Evolutionary conservation across 2,113 vertebrate genomes (phyloP).

Genomic region (Cathartes aura): DNA sequence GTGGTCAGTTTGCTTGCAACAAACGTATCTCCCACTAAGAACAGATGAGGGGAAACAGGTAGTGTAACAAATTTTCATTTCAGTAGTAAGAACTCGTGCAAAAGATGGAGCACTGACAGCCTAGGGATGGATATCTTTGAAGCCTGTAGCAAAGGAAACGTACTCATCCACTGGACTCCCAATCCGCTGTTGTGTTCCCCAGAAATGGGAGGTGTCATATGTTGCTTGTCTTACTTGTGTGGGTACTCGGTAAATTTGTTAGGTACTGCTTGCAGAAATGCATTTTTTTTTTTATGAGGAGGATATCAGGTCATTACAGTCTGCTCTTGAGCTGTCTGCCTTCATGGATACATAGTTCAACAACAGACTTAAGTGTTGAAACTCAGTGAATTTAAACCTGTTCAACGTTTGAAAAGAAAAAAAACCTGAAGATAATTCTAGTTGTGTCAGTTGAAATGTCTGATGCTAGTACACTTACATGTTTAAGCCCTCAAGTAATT

Average conservation of each 20-base stretch:
- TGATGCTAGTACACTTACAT: background rate
- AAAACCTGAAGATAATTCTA: background rate
- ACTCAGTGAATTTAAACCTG: background rate
- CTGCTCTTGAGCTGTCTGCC: background rate
- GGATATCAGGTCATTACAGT: background rate
- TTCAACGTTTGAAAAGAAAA: background rate
- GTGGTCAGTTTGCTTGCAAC: rapidly evolving
- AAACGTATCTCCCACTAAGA: background rate
- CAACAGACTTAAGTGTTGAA: background rate
- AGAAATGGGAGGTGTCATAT: background rate
- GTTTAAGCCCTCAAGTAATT: background rate
- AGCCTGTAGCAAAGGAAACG: background rate
- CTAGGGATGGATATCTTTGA: background rate
- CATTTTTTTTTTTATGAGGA: background rate
- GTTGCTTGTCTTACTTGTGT: background rate
- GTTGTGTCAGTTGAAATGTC: background rate
- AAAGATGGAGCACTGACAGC: background rate
- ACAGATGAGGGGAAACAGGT: background rate
- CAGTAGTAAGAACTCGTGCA: background rate
- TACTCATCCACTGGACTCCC: background rate
- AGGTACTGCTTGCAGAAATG: background rate
- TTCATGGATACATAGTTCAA: background rate
- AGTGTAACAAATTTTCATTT: background rate
- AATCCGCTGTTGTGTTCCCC: background rate
- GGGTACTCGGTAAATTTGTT: background rate